A percentile compares a stretch with the other conserved stretches of the same genome.
Conservation (phyloP, 2,888 invertebrate genomes). For the Andricus curvator region DNA sequence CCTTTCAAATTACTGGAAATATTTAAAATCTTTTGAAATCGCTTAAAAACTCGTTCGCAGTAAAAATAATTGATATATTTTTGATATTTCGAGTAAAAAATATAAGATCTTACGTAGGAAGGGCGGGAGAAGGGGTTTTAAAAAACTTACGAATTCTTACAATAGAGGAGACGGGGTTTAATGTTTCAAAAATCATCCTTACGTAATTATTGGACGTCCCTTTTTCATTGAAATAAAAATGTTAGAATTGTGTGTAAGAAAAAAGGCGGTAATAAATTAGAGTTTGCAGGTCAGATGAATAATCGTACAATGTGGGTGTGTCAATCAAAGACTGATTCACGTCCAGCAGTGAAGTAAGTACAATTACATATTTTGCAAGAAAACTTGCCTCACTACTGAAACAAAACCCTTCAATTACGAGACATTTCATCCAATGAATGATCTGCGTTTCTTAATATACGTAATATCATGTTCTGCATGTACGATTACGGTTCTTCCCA, state of each 20-base stretch:
- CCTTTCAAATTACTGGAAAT: no score
- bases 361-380: conserved; percentile 40
- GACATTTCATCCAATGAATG: conserved; percentile 8
- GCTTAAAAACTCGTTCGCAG: no score
- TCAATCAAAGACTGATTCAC: conserved; percentile 16
- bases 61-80: no score
- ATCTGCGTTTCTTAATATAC: neutral
- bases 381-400: conserved; percentile 22
- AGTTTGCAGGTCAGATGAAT: conserved; percentile 17
- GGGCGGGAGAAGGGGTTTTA: no score
- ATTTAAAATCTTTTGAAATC: no score
- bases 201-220: no score
- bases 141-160: no score
- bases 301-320: conserved; percentile 13
- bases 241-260: neutral
- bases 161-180: no score
- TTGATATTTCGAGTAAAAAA: no score
- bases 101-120: no score
- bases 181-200: no score
- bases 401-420: conserved; percentile 30
- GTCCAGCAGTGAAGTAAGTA: conserved; percentile 29
- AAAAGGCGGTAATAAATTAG: neutral
- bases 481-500: conserved; percentile 9
- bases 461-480: conserved; percentile 18
- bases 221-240: neutral